Evolutionary conservation across 2,888 invertebrate species (phyloP).

Genomic region (Kuschelorhynchus macadamiae): DNA sequence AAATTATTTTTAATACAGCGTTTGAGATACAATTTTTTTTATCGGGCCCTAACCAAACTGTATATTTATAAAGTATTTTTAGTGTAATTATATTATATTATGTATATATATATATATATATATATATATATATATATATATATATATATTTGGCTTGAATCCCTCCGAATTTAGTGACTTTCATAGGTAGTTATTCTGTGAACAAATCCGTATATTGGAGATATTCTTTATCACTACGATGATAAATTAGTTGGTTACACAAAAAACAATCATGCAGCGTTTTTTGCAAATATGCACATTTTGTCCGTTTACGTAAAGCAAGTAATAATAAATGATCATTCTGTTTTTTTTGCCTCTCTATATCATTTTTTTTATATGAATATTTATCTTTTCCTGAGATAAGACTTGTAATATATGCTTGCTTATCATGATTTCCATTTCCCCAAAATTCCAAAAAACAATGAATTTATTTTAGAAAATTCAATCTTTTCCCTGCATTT

Average conservation of each 20-base stretch:
- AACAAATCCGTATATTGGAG: slow-evolving; percentile 4
- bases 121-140: background rate
- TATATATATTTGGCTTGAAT: slow-evolving; percentile 8
- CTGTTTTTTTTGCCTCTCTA: slow-evolving; percentile 8
- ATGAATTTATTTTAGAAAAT: background rate
- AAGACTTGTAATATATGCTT: slow-evolving; percentile 11
- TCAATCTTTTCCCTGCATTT: slow-evolving; percentile 4
- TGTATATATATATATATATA: no score
- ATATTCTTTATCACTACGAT: slow-evolving; percentile 24
- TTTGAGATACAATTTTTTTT: slow-evolving; percentile 20
- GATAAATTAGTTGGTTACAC: slow-evolving; percentile 12
- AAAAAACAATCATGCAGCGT: slow-evolving; percentile 17
- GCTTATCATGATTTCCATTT: slow-evolving; percentile 7
- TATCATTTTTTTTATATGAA: background rate
- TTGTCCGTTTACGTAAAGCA: slow-evolving; percentile 5
- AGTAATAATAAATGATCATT: background rate
- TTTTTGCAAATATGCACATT: slow-evolving; percentile 16
- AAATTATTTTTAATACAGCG: slow-evolving; percentile 25
- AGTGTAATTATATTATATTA: slow-evolving; percentile 18
- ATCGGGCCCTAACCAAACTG: no score
- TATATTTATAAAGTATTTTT: no score
- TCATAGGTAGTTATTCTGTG: background rate
- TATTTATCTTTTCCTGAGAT: slow-evolving; percentile 9
- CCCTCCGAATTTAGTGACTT: no score
- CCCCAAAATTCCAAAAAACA: slow-evolving; percentile 19